Base-by-base conservation (phyloP, 1,140 invertebrate genomes). In the Gerris buenoi region DNA sequence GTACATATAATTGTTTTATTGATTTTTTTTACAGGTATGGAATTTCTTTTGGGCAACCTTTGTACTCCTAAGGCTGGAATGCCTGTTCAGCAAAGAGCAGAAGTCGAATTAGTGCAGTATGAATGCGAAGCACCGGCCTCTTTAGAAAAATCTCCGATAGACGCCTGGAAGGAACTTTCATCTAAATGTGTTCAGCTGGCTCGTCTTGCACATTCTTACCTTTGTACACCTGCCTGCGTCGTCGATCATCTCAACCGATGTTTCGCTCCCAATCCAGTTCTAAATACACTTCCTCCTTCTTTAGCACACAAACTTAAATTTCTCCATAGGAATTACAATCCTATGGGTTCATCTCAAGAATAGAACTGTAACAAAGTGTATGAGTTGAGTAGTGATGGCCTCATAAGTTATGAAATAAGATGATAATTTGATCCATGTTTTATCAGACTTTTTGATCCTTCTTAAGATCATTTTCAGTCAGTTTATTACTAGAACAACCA, bases 71-170 rank as follows among this genome's bases (percentile, higher is more conserved):
- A 78, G 68, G 74, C 65, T 2, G 70, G 65, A 33, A 79, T 81
- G 72, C 73, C 79, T 13, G 72, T 75, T 0, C 75, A 78, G 66
- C 79, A 82, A 66, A 77, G 78, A 65, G 78, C 79, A 0, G 76
- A 81, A 63, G 72, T 81, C 2, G 81, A 83, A 72, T 68, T 82
- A 1, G 75, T 76, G 0, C 81, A 81, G 23, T 83, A 81, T 70
- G 77, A 81, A 65, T 79, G 78, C 2, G 81, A 82, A 70, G 72
- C 74, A 0, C 78, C 76, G 15, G 79, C 79, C 28, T 70, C 77
- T 1, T 71, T 82, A 0, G 79, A 81, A 68, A 75, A 75, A 56
- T 82, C 80, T 72, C 81, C 81, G 1, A 67, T 83, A 15, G 75
- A 78, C 61, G 82, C 81, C 79, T 83, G 81, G 79, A 70, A 74